Base-by-base conservation (phyloP, 1,140 invertebrate species). In the Pollicipes pollicipes region DNA sequence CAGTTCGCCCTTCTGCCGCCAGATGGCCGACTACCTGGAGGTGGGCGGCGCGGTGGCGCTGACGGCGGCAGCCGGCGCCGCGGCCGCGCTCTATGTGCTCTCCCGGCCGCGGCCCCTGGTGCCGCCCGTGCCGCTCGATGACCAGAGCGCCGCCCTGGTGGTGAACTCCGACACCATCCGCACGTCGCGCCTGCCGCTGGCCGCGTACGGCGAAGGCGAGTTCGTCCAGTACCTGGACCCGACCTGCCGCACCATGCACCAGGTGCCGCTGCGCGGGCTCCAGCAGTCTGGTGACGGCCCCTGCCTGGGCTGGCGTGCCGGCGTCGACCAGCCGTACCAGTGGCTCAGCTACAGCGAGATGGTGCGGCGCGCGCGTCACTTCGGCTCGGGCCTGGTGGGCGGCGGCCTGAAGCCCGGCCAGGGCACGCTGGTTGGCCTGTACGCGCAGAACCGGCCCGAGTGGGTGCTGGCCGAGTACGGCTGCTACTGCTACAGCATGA, bases 91-190 rank as follows among this genome's bases (percentile, higher is more conserved):
- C 35, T 77, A 76, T 69, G 74, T 74, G 72, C 70, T 75, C 30
- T 74, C 75, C 1, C 30, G 73, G n/a, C 75, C 76, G 17, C 37
- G 73, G 13, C 75, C 76, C 1, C 64, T 79, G 17, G 74, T 73
- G 4, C 76, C 77, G 6, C 70, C 73, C 58, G 73, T 78, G 10
- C 76, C 78, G 70, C 70, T 77, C 2, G 69, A 75, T 32, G 74
- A 74, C 28, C 78, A 79, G 64, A 74, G 75, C 69, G 72, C 70
- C 6, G 29, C 72, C 63, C 35, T 70, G 6, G 3, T 29, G 10
- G 27, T 24, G 3, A n/a, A 10, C 17, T 3, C 64, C 17, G 64
- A 66, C 10, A 10, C 8, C 13, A 24, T 24, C n/a, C 64, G 64
- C 64, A 27, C 27, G 24, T 66, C 27, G 28, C 64, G 64, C 64